A percentile compares a stretch with the other conserved stretches of the same genome.
These are phyloP conservation scores for Miltochrista miniata DNA, from an alignment of 2,888 invertebrate species.

Conservation along the genomic window DNA sequence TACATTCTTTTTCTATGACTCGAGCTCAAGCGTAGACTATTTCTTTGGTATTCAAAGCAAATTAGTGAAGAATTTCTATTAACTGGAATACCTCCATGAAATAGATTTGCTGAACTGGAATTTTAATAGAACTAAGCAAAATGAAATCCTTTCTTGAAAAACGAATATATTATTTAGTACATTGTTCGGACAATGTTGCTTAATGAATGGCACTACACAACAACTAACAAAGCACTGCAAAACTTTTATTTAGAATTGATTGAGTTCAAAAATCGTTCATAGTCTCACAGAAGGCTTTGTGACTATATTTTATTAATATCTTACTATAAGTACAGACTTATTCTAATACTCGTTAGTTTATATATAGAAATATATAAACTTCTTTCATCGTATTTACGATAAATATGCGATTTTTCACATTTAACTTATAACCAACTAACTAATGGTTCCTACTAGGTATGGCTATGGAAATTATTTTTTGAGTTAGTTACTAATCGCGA, in stretches of 20 bases:
- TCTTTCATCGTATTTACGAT: background rate
- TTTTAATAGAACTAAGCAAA: constrained; percentile 6
- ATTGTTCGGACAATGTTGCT: background rate
- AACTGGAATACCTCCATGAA: constrained; percentile 14
- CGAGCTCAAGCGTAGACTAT: constrained; percentile 31
- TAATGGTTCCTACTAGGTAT: background rate
- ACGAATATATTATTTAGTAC: background rate
- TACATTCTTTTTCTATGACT: constrained; percentile 24
- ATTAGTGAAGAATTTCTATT: constrained; percentile 25
- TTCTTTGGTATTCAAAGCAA: constrained; percentile 49
- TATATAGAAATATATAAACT: constrained; percentile 33
- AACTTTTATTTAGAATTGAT: constrained; percentile 25
- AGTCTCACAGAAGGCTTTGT: constrained; percentile 54
- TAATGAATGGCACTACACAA: constrained; percentile 33
- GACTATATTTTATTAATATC: constrained; percentile 29
- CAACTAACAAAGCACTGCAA: constrained; percentile 36
- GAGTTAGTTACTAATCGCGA: background rate
- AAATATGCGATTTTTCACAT: background rate
- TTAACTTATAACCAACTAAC: background rate
- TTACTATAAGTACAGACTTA: constrained; percentile 58
- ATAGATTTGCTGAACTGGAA: constrained; percentile 6
- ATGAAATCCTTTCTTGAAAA: background rate
- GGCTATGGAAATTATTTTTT: background rate
- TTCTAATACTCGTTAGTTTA: constrained; percentile 31
- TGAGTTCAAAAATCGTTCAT: constrained; percentile 27